These are phyloP conservation scores for Upupa epops DNA, from an alignment of 2,113 vertebrate genomes.

Conservation along the genomic window DNA sequence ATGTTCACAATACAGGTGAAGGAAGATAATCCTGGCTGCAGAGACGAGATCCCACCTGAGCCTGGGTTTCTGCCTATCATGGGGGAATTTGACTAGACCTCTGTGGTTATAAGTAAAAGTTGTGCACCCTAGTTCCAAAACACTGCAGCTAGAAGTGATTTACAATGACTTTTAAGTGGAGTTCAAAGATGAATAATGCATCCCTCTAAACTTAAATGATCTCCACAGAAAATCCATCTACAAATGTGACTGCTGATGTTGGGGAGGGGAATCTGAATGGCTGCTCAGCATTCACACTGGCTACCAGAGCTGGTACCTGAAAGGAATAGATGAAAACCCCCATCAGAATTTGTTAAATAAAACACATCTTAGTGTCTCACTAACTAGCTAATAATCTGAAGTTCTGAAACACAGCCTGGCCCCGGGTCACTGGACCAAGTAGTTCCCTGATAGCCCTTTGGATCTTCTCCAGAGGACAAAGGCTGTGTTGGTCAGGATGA, in stretches of 20 bases:
- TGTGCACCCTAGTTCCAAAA: not conserved
- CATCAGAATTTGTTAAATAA: not conserved
- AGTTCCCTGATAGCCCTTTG: not conserved
- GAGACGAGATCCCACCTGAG: not conserved
- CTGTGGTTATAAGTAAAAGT: slow-evolving; percentile 2
- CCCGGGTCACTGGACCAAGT: not conserved
- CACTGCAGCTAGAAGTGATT: not conserved
- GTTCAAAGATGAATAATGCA: not conserved
- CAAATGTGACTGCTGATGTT: not conserved
- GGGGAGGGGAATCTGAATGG: not conserved
- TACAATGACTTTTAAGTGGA: not conserved
- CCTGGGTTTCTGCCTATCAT: not conserved
- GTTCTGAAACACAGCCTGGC: not conserved
- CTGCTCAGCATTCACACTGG: not conserved
- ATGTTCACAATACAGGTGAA: not conserved
- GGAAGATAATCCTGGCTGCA: not conserved
- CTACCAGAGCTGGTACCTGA: not conserved
- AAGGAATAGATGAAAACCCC: not conserved
- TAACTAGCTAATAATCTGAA: not conserved
- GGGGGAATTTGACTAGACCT: slow-evolving; percentile 10
- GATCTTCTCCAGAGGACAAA: too few relatives aligned
- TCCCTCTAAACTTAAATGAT: not conserved
- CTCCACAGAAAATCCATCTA: slow-evolving; percentile 5
- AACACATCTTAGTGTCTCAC: not conserved
- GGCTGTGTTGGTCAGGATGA: too few relatives aligned